These are phyloP conservation scores for Fregetta grallaria DNA, from an alignment of 2,113 vertebrate genomes.

Conservation along the genomic window DNA sequence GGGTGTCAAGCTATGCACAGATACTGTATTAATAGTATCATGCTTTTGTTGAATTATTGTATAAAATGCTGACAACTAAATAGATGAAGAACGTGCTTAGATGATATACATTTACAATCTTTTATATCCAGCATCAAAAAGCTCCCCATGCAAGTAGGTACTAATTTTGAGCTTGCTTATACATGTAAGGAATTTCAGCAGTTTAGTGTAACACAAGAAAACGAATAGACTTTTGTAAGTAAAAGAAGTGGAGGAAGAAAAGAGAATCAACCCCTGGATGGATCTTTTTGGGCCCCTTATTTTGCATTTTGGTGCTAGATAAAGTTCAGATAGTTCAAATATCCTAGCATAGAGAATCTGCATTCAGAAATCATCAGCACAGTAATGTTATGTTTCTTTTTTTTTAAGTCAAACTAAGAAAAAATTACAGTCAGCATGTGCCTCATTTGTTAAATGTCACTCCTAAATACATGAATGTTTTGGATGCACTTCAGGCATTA, in stretches of 20 bases:
- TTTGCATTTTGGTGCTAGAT: neutral
- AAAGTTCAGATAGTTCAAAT: neutral
- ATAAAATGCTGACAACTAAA: neutral
- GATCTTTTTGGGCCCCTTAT: neutral
- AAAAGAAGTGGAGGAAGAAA: neutral
- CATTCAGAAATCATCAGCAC: neutral
- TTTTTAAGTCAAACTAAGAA: neutral
- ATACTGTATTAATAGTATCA: neutral
- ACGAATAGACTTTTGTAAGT: neutral
- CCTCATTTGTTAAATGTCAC: neutral
- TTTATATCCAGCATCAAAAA: neutral
- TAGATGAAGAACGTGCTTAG: neutral
- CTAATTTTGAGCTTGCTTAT: neutral
- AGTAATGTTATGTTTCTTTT: neutral
- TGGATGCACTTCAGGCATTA: neutral
- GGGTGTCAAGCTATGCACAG: neutral
- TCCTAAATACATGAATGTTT: neutral
- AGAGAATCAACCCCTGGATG: neutral
- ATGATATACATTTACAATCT: neutral
- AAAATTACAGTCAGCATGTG: neutral
- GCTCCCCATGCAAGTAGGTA: neutral
- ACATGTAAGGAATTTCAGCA: neutral
- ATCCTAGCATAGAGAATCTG: neutral
- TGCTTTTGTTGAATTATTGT: neutral
- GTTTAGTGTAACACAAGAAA: neutral